Percentiles rank a stretch among this genome's conserved stretches.
These are phyloP conservation scores for Drosophila nikananu DNA, from an alignment of 1,140 invertebrate species.

Conservation along the genomic window DNA sequence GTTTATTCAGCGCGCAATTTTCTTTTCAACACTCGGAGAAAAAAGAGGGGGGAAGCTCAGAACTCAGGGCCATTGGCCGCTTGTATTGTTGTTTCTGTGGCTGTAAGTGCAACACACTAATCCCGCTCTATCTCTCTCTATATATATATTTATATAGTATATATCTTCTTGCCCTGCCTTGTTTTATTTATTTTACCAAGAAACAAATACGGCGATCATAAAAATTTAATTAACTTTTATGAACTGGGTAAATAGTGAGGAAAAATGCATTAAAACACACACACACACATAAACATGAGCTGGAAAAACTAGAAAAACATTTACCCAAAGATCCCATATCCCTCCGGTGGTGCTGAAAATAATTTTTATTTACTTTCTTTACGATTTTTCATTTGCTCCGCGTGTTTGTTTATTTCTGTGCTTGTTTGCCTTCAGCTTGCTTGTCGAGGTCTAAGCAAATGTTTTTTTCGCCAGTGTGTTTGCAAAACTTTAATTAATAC, in stretches of 20 bases:
- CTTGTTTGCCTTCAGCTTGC: slow-evolving; percentile 47
- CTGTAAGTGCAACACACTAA: slow-evolving; percentile 65
- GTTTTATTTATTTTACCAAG: slow-evolving; percentile 73
- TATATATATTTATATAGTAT: slow-evolving; percentile 3
- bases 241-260: slow-evolving; percentile 72
- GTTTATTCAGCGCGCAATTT: slow-evolving; percentile 77
- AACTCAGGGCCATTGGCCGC: slow-evolving; percentile 39
- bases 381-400: slow-evolving; percentile 58
- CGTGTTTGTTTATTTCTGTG: slow-evolving; percentile 44
- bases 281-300: slow-evolving; percentile 1
- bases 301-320: slow-evolving; percentile 43
- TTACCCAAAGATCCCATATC: slow-evolving; percentile 27
- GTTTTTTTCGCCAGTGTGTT: slow-evolving; percentile 54
- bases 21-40: slow-evolving; percentile 60
- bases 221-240: slow-evolving; percentile 84
- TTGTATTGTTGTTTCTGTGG: slow-evolving; percentile 18
- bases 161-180: slow-evolving; percentile 41
- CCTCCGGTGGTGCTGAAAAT: slow-evolving; percentile 21
- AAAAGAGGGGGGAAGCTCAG: slow-evolving; percentile 20
- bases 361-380: slow-evolving; percentile 45
- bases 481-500: slow-evolving; percentile 72
- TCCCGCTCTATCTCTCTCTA: slow-evolving; percentile 49
- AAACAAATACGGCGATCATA: slow-evolving; percentile 77
- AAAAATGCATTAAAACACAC: slow-evolving; percentile 59
- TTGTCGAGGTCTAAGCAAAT: slow-evolving; percentile 68